Conservation (phyloP, 2,113 vertebrate genomes). For the Pogonocichla stellata region DNA sequence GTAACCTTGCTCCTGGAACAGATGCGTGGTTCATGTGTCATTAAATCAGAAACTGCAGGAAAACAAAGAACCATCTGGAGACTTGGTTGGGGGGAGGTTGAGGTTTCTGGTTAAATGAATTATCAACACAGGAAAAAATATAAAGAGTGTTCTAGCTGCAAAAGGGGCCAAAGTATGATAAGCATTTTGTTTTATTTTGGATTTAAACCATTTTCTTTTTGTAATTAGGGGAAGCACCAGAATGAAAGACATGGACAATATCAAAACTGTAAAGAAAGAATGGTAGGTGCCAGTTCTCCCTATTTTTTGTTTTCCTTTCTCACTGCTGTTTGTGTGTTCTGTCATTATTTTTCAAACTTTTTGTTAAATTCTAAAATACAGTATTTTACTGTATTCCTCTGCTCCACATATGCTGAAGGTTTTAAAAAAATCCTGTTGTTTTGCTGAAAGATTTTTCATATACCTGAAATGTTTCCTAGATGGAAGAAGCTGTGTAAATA, state of each 20-base stretch:
- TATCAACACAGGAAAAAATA: background rate
- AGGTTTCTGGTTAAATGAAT: background rate
- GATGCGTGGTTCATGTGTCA: constrained; percentile 4
- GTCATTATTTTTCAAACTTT: background rate
- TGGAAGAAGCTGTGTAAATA: background rate
- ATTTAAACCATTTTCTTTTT: background rate
- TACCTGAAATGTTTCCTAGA: background rate
- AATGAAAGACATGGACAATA: constrained; percentile 78
- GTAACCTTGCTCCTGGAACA: background rate
- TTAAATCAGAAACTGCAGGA: constrained; percentile 41
- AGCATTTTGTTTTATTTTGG: background rate
- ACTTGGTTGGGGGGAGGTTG: background rate
- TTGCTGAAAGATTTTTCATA: background rate
- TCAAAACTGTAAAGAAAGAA: constrained; percentile 73
- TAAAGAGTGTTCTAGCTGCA: background rate
- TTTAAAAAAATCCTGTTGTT: background rate
- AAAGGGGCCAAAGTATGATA: background rate
- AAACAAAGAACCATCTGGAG: constrained; percentile 61
- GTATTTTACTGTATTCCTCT: background rate
- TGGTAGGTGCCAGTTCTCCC: constrained; percentile 65
- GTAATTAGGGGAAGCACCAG: constrained; percentile 53
- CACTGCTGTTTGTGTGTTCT: background rate
- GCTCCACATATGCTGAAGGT: background rate
- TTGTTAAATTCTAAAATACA: background rate
- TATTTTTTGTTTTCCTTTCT: background rate